Base-by-base conservation (phyloP, 1,140 invertebrate species). In the Melanaphis sacchari region DNA sequence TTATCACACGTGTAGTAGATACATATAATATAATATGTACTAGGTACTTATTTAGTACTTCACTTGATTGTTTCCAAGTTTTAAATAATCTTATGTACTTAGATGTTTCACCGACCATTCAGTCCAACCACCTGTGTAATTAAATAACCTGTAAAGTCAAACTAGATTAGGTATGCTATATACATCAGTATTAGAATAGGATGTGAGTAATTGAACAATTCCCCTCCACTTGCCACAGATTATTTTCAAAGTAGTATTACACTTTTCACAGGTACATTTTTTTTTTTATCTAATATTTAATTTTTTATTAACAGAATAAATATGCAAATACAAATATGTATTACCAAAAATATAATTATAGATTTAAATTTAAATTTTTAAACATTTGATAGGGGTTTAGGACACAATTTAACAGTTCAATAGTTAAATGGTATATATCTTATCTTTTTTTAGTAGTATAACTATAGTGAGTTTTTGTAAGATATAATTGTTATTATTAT, bases 111-210 rank as follows among this genome's bases (percentile, higher is more conserved):
- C 9, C 2, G 76, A 43, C 91, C 91, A 93, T 93, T 93, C 81
- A 2, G 24, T 3, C 91, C 91, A 93, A 93, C 91, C 81, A 2
- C 91, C 81, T 31, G 36, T 93, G 46, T 93, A 93, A 40, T 84
- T 93, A 81, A 38, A 93, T 49, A 90, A 59, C 31, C 89, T 90
- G 52, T 41, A 90, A 90, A 15, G 18, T 31, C 0, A 38, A 90
- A 54, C 5, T 40, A 26, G 15, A 40, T 84, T 84, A 26, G 2
- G 40, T 11, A 84, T 7, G 24, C 22, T 84, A 22, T 24, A 38
- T 81, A 36, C 76, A 81, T 36, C 4, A 81, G 9, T 66, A 66
- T 66, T n/a, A 59, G 8, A 59, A 59, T 59, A 31, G 26, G 15
- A 31, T 24, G 15, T 31, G 18, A 46, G 46, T 46, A 59, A 59